Percentiles rank a stretch among this genome's conserved stretches.
phyloP scores from a whole-genome alignment of 1,140 invertebrate species.

The Lithobius niger region DNA sequence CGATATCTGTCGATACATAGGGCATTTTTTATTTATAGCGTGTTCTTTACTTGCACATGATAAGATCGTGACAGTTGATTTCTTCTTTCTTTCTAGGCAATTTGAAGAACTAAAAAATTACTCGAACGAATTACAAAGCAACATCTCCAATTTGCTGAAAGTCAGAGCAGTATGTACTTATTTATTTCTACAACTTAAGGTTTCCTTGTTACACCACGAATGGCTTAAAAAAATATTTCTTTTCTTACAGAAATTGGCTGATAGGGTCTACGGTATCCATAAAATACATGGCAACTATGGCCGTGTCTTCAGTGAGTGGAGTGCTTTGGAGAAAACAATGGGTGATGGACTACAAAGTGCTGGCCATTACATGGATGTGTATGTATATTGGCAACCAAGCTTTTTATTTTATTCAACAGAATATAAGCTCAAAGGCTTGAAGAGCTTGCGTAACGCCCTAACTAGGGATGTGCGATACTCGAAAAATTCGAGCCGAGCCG shows the following conservation, averaged over 20 bases:
- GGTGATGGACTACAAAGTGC: slow-evolving; percentile 57
- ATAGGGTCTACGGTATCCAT: slow-evolving; percentile 61
- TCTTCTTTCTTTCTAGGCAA: slow-evolving; percentile 29
- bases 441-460: too few relatives aligned
- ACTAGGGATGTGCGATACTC: too few relatives aligned
- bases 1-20: too few relatives aligned
- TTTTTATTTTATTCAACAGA: too few relatives aligned
- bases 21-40: too few relatives aligned
- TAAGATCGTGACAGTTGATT: too few relatives aligned
- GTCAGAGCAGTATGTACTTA: slow-evolving; percentile 26
- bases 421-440: too few relatives aligned
- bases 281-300: slow-evolving; percentile 70
- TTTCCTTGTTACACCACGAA: not conserved
- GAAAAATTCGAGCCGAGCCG: too few relatives aligned
- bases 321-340: slow-evolving; percentile 67
- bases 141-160: slow-evolving; percentile 30
- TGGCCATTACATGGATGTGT: slow-evolving; percentile 57
- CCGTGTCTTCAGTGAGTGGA: slow-evolving; percentile 71
- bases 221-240: not conserved
- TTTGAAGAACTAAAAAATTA: slow-evolving; percentile 65
- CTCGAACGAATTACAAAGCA: slow-evolving; percentile 52
- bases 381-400: too few relatives aligned
- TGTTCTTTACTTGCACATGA: too few relatives aligned
- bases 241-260: slow-evolving; percentile 42
- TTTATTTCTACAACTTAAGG: not conserved